These are phyloP conservation scores for Xenops minutus DNA, from an alignment of 2,797 vertebrate genomes.

Conservation along the genomic window DNA sequence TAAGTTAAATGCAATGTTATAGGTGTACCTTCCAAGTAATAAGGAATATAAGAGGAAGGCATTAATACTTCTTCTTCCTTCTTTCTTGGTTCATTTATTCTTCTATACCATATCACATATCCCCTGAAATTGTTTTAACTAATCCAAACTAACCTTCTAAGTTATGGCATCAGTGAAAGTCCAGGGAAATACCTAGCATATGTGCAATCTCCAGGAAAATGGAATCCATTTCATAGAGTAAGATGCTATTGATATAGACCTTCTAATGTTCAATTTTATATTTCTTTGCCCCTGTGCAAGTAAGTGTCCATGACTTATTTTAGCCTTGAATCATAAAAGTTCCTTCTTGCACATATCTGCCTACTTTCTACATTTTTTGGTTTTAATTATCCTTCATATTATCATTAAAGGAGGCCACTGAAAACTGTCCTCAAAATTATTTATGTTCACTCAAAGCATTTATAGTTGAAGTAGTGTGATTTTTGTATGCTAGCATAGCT, in stretches of 20 bases:
- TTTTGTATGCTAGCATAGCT: neutral
- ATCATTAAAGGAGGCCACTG: neutral
- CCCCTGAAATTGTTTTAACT: neutral
- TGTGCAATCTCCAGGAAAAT: neutral
- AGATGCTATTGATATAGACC: neutral
- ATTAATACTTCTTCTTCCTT: neutral
- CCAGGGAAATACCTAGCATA: neutral
- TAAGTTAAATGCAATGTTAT: neutral
- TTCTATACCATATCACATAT: accelerated
- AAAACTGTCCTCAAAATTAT: neutral
- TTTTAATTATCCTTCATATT: neutral
- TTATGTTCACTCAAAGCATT: neutral
- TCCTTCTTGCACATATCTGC: neutral
- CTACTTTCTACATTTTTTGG: neutral
- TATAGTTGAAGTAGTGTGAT: neutral
- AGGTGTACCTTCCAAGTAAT: neutral
- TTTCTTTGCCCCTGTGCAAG: neutral
- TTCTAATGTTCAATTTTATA: neutral
- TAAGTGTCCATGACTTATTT: neutral
- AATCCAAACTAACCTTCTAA: neutral
- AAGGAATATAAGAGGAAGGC: neutral
- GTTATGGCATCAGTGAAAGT: neutral
- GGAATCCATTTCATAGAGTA: neutral
- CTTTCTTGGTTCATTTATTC: neutral
- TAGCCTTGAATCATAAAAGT: neutral